These are phyloP conservation scores for Aphelinus atriplicis DNA, from an alignment of 1,140 invertebrate species.

Conservation along the genomic window DNA sequence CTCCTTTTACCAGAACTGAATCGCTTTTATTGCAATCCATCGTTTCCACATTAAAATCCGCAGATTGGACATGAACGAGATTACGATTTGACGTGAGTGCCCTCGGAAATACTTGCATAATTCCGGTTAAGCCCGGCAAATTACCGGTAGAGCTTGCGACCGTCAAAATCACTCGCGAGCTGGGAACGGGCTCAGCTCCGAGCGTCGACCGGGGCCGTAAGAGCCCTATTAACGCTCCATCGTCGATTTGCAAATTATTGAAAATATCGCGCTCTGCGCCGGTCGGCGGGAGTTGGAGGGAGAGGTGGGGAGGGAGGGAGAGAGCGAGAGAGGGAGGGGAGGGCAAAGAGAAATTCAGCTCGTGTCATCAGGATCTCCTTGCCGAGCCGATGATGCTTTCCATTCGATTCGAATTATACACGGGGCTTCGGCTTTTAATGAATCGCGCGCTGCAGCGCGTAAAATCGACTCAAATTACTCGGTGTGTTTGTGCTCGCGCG, in stretches of 20 bases:
- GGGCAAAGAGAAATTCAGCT: no score
- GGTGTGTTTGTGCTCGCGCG: no score
- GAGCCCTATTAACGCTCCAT: background rate
- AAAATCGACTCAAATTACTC: background rate
- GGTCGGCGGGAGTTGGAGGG: background rate
- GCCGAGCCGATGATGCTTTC: constrained; percentile 4
- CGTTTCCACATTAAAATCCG: no score
- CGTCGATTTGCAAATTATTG: background rate
- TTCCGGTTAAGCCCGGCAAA: background rate
- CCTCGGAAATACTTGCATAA: constrained; percentile 10
- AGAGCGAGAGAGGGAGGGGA: no score
- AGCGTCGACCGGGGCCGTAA: background rate
- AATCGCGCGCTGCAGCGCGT: background rate
- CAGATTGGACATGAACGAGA: no score
- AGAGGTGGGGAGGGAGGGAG: background rate
- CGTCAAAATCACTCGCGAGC: background rate
- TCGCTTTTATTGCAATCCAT: no score
- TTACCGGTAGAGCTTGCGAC: background rate
- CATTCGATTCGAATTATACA: background rate
- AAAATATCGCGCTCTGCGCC: no score
- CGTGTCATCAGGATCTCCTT: no score
- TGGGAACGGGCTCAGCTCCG: no score
- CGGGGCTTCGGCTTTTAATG: constrained; percentile 13
- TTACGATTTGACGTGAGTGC: no score
- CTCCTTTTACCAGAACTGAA: background rate